Evolutionary conservation across 2,888 invertebrate genomes (phyloP), one percentile per base, ranked within the genome.

Genomic region (Troides helena): DNA sequence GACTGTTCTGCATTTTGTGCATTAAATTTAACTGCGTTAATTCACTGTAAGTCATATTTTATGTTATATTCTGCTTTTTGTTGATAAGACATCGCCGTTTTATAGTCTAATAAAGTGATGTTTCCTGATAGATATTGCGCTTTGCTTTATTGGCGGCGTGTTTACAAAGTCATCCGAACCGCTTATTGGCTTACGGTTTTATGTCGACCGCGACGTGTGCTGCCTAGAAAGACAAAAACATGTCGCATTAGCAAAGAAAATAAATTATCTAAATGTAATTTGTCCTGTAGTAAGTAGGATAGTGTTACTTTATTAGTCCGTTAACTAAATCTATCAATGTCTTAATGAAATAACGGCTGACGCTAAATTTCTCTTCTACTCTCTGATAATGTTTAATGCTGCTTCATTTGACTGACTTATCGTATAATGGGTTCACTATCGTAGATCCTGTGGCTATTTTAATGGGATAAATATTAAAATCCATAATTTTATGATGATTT

Each of bases 81-180:
- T 78, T 79, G 79, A 80, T 83, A 78, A 79, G 78, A 73, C 75
- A 72, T 76, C 77, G 73, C 30, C 74, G 76, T 76, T 81, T 87
- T 85, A 87, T 83, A 75, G 74, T 76, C 77, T 77, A 81, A 81
- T 87, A 86, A 88, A 88, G 77, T 78, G 72, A 81, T 79, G 79
- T 81, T 85, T 84, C 83, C 83, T 84, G 84, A 87, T 85, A 81
- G 82, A 82, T 85, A 84, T 80, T 82, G 81, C 82, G 78, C 80
- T 81, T 76, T 72, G 75, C 73, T 83, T 85, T 84, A 86, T 85
- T 81, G 79, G 73, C 73, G 71, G 74, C 76, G 72, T 74, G 70
- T 73, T 77, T 82, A 84, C 85, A 84, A 81, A 80, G 85, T 83
- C 77, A 74, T 73, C 73, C 75, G 75, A 68, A 71, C 62, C 59